These are phyloP conservation scores for Halocynthia roretzi DNA, from an alignment of 23 tunicate species.

Conservation along the genomic window DNA sequence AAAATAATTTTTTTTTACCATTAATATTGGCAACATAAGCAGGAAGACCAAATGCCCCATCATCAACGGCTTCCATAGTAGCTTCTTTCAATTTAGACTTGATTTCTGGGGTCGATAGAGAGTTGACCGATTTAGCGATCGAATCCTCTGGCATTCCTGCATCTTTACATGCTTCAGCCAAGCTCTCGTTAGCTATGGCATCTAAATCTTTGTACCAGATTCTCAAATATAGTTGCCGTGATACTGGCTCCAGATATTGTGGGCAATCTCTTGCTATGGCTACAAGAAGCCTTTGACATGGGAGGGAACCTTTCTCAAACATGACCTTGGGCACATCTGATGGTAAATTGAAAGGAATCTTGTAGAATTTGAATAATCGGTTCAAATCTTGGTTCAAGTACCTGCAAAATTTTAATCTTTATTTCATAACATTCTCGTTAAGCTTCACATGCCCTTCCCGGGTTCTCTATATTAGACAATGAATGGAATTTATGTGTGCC, in stretches of 20 bases:
- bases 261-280: slow-evolving; percentile 40
- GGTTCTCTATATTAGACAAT: neutral
- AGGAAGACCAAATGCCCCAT: slow-evolving; percentile 91
- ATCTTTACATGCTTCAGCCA: slow-evolving; percentile 42
- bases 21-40: slow-evolving; percentile 61
- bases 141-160: slow-evolving; percentile 30
- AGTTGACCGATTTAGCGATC: slow-evolving; percentile 15
- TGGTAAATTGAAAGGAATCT: slow-evolving; percentile 56
- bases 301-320: slow-evolving; percentile 65
- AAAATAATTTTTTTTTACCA: slow-evolving; percentile 58
- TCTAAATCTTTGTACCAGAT: slow-evolving; percentile 60
- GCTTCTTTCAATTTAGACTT: slow-evolving; percentile 31
- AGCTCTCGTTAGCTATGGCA: slow-evolving; percentile 34
- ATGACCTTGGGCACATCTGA: slow-evolving; percentile 42
- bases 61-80: slow-evolving; percentile 49
- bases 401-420: neutral
- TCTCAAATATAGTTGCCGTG: slow-evolving; percentile 36
- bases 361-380: slow-evolving; percentile 52
- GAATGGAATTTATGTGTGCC: neutral
- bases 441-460: no score
- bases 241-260: slow-evolving; percentile 41
- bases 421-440: neutral
- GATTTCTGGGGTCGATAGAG: slow-evolving; percentile 8
- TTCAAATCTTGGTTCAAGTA: slow-evolving; percentile 74
- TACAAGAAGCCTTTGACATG: slow-evolving; percentile 57